Conservation (phyloP, 2,113 vertebrate genomes). For the Macquaria ambigua region DNA sequence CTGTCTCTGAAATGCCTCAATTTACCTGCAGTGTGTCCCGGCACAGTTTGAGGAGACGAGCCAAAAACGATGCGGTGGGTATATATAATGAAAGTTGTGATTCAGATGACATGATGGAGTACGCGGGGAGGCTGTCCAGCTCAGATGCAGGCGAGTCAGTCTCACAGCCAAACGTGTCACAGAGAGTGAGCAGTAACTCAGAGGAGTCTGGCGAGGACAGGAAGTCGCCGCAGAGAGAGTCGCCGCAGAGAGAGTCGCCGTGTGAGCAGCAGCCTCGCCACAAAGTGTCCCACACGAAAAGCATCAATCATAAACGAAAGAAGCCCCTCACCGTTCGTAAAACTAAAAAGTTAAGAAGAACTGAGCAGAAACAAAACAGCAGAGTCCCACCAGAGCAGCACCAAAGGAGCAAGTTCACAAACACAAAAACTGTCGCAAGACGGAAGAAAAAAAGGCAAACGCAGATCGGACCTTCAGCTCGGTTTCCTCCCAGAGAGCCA, state of each 20-base stretch:
- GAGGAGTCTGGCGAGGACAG: conserved; percentile 43
- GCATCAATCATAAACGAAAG: background rate
- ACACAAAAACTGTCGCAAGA: background rate
- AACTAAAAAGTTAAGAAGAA: conserved; percentile 5
- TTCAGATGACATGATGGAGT: conserved; percentile 64
- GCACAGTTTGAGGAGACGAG: conserved; percentile 58
- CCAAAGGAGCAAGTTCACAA: background rate
- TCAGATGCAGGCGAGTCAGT: conserved; percentile 43
- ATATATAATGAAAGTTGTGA: conserved; percentile 74
- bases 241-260: background rate
- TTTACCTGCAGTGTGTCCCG: conserved; percentile 3
- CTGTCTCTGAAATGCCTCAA: background rate
- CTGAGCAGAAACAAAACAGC: conserved; percentile 19
- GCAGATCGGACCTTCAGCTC: conserved; percentile 4
- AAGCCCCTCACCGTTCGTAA: background rate
- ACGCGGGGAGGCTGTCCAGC: conserved; percentile 40
- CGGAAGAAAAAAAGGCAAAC: conserved; percentile 51
- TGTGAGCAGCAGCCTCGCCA: background rate
- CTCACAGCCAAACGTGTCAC: background rate
- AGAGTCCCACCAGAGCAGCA: background rate
- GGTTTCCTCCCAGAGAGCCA: conserved; percentile 73
- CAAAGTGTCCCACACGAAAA: background rate
- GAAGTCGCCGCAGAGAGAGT: conserved; percentile 24
- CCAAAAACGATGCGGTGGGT: conserved; percentile 55
- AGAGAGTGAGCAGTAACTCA: background rate